Conservation (phyloP, 2,888 invertebrate species). For the Hydraecia micacea region DNA sequence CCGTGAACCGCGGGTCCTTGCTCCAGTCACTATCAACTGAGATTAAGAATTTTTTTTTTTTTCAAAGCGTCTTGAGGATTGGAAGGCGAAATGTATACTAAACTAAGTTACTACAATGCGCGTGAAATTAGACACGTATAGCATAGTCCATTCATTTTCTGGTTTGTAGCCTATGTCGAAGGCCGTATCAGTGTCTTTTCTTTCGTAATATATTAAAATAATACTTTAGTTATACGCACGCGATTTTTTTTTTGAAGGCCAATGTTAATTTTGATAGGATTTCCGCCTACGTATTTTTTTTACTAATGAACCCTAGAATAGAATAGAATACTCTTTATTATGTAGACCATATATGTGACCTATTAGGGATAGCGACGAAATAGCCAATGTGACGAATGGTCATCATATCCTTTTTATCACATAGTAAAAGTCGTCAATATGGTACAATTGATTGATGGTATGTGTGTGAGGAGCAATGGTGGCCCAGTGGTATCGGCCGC, state of each 20-base stretch:
- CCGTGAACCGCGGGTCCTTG: constrained; percentile 58
- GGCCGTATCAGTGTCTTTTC: constrained; percentile 30
- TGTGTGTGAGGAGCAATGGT: no score
- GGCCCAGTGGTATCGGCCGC: no score
- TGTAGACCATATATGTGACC: no score
- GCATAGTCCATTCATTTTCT: constrained; percentile 42
- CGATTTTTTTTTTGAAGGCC: constrained; percentile 18
- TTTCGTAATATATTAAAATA: constrained; percentile 29
- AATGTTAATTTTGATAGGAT: constrained; percentile 13
- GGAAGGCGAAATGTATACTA: constrained; percentile 46
- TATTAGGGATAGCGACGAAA: no score
- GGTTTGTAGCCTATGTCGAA: constrained; percentile 37
- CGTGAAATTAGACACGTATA: constrained; percentile 33
- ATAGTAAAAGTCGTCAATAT: neutral
- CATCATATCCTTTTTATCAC: no score
- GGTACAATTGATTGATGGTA: neutral
- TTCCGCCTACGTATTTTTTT: constrained; percentile 12
- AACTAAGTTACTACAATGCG: constrained; percentile 46
- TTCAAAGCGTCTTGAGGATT: constrained; percentile 46
- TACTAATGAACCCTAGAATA: neutral
- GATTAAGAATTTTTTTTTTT: constrained; percentile 30
- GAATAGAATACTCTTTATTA: no score
- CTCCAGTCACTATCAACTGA: constrained; percentile 35
- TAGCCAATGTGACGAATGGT: no score
- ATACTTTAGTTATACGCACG: constrained; percentile 18